Percentiles rank a stretch among this genome's conserved stretches.
Evolutionary conservation across 2,888 invertebrate genomes (phyloP).

Genomic region (Platypus cylindrus): DNA sequence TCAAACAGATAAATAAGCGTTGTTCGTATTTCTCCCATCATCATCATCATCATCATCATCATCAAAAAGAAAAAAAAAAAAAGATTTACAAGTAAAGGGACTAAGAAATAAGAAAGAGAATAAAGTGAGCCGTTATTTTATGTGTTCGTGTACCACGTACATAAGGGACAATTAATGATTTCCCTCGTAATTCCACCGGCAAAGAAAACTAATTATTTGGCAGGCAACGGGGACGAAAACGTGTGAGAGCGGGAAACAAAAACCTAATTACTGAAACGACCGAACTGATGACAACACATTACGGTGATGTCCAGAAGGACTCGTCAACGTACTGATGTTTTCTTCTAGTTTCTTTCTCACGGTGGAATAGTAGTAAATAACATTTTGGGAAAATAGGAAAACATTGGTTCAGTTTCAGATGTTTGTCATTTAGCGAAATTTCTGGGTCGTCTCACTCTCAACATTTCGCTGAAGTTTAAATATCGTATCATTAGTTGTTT

Average conservation of each 20-base stretch:
- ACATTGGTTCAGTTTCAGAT: too few species aligned
- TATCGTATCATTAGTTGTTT: too few species aligned
- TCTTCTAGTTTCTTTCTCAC: slow-evolving; percentile 29
- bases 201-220: slow-evolving; percentile 20
- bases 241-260: slow-evolving; percentile 30
- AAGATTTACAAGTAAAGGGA: too few species aligned
- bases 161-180: slow-evolving; percentile 17
- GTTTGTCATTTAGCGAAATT: too few species aligned
- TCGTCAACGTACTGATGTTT: slow-evolving; percentile 29
- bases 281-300: slow-evolving; percentile 36
- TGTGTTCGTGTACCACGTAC: slow-evolving; percentile 16
- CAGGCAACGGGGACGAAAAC: slow-evolving; percentile 22
- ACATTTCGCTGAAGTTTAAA: too few species aligned
- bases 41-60: too few species aligned
- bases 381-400: neutral
- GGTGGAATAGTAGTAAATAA: too few species aligned
- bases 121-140: slow-evolving; percentile 7
- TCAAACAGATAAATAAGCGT: too few species aligned
- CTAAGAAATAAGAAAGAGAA: slow-evolving; percentile 13
- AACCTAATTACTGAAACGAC: slow-evolving; percentile 36
- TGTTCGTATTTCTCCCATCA: too few species aligned
- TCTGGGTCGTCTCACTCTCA: too few species aligned
- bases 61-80: too few species aligned
- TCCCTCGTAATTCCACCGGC: slow-evolving; percentile 15
- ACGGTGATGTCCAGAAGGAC: slow-evolving; percentile 33